These are phyloP conservation scores for Patella depressa DNA, from an alignment of 2,888 invertebrate genomes.

Conservation along the genomic window DNA sequence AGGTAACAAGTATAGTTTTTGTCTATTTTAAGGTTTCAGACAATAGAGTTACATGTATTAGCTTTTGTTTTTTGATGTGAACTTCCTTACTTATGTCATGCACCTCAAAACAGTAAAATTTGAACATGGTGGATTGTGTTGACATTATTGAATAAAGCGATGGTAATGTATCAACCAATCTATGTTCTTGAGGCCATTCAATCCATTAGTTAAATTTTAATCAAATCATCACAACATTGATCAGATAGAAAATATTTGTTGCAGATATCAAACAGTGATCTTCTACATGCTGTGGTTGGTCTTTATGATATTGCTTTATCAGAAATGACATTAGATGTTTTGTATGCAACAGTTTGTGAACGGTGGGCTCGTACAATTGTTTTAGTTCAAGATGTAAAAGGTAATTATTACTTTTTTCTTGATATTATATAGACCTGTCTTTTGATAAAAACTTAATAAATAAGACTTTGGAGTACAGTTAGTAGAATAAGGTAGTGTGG, in stretches of 20 bases:
- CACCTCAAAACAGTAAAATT: too few relatives aligned
- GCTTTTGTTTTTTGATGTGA: too few relatives aligned
- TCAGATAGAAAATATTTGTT: conserved; percentile 20
- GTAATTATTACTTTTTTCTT: conserved; percentile 43
- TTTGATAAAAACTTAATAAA: neutral
- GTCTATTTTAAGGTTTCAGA: too few relatives aligned
- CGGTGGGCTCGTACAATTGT: conserved; percentile 70
- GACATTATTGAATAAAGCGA: too few relatives aligned
- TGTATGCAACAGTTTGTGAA: conserved; percentile 70
- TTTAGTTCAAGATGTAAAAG: conserved; percentile 68
- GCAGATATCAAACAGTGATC: conserved; percentile 64
- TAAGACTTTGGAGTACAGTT: neutral
- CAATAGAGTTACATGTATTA: too few relatives aligned
- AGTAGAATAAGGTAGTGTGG: neutral
- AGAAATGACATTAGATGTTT: conserved; percentile 70
- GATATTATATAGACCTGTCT: neutral
- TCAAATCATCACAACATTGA: too few relatives aligned
- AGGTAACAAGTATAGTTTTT: too few relatives aligned
- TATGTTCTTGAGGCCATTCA: too few relatives aligned
- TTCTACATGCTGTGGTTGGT: conserved; percentile 71
- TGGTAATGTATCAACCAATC: too few relatives aligned
- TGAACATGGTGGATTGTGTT: too few relatives aligned
- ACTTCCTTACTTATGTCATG: too few relatives aligned
- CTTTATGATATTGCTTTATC: conserved; percentile 70
- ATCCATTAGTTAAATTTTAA: too few relatives aligned